Base-by-base conservation (phyloP, 2,113 vertebrate species). In the Oreochromis tanganicae region DNA sequence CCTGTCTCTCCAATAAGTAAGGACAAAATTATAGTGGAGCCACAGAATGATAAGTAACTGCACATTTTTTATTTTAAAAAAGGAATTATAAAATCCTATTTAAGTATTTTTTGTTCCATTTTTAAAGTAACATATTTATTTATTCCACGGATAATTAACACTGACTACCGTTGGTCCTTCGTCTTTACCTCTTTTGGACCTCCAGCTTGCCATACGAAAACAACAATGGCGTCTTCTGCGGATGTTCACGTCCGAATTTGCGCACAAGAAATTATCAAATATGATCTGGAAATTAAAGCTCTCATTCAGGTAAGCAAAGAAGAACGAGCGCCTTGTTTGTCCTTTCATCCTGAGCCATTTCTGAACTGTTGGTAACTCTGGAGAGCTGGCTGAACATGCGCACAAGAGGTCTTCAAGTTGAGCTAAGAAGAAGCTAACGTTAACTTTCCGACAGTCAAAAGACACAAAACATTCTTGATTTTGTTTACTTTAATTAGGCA, bases 231-330 rank as follows among this genome's bases (percentile, higher is more conserved):
- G 93, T 93, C 95, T 16, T 84, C 93, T 6, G 79, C 80, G 3
- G 97, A 96, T 24, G 96, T 98, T 10, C 96, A 96, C n/a, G 96
- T 97, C 80, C 95, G 96, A 11, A 97, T 98, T 4, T 99, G 98
- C 46, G 96, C 96, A 88, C 97, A 98, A 93, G 98, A 98, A 92
- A 98, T 99, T 16, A 96, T 99, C 46, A 97, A 96, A 93, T 98
- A 98, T 91, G 98, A 99, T 85, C 87, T 99, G 85, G 97, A 98
- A 95, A 97, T 98, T 86, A 99, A 99, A 83, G 98, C 98, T 57
- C 93, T 98, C 9, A 96, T 99, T 85, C 98, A 99, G 98, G 98
- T 99, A 90, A 89, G 41, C 12, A 7, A 6, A 27, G 6, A 17
- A 29, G 27, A 63, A 34, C 17, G 0, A 3, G 4, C 3, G 46